A percentile compares a stretch with the other conserved stretches of the same genome.
These are phyloP conservation scores for Hyperoplus immaculatus DNA, from an alignment of 2,797 vertebrate species.

Conservation along the genomic window DNA sequence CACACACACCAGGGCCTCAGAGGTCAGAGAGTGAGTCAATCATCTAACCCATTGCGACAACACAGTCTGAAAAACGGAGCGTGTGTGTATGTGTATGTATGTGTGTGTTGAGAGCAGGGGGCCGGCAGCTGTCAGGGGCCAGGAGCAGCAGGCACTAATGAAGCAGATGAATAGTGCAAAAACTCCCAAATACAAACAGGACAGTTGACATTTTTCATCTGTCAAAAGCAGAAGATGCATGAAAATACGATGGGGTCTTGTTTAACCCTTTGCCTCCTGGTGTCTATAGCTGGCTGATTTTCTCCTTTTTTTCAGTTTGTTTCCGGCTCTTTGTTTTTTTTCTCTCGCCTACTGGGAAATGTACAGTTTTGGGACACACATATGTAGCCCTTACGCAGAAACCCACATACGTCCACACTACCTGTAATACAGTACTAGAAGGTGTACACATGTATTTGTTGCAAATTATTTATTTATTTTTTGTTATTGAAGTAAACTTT, in stretches of 20 bases:
- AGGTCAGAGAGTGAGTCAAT: conserved; percentile 99
- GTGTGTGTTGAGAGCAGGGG: conserved; percentile 81
- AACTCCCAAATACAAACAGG: conserved; percentile 99
- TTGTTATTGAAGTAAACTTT: conserved; percentile 34
- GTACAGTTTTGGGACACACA: conserved; percentile 27
- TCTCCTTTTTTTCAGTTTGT: conserved; percentile 18
- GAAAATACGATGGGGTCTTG: conserved; percentile 97
- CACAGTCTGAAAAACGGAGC: conserved; percentile 92
- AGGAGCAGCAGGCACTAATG: conserved; percentile 99
- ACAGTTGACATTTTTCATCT: conserved; percentile 99
- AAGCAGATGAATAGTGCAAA: conserved; percentile 99
- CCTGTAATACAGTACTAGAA: neutral
- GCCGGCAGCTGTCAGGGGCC: conserved; percentile 95
- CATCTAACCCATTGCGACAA: conserved; percentile 94
- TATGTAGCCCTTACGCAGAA: conserved; percentile 10
- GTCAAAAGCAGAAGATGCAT: conserved; percentile 99
- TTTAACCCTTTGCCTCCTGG: conserved; percentile 96
- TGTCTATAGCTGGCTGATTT: conserved; percentile 72
- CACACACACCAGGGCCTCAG: conserved; percentile 86
- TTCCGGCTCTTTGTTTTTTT: conserved; percentile 27
- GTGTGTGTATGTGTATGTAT: conserved; percentile 40
- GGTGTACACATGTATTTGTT: conserved; percentile 12
- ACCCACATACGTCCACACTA: neutral
- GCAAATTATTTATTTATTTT: conserved; percentile 16
- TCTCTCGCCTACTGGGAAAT: conserved; percentile 23